Evolutionary conservation across 2,113 vertebrate genomes (phyloP).

Genomic region (Sigmodon hispidus): DNA sequence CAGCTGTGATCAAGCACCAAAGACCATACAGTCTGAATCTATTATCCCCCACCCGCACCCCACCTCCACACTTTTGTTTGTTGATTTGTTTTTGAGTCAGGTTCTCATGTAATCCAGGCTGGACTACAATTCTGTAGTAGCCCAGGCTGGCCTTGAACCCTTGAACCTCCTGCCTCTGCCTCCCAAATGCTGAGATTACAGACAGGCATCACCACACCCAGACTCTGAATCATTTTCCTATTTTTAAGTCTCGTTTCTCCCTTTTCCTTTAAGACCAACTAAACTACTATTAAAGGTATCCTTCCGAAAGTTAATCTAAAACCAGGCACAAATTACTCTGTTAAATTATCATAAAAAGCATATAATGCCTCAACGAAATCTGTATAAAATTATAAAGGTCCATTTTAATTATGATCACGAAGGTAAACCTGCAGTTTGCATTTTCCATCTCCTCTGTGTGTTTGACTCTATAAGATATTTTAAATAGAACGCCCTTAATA

Average conservation of each 20-base stretch:
- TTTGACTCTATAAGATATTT: neutral
- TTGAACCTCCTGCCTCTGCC: neutral
- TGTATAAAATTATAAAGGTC: neutral
- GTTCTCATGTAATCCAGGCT: neutral
- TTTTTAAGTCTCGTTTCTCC: neutral
- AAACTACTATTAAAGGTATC: neutral
- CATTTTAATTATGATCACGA: neutral
- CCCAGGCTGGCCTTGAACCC: neutral
- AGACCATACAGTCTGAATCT: neutral
- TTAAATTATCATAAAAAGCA: slow-evolving; percentile 24
- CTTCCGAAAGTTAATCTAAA: slow-evolving; percentile 1
- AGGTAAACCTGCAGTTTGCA: neutral
- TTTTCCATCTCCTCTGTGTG: neutral
- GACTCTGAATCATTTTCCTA: neutral
- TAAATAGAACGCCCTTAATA: neutral
- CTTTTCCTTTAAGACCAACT: slow-evolving; percentile 11
- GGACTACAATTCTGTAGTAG: neutral
- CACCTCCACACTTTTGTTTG: neutral
- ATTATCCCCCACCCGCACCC: no score
- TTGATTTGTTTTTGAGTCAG: neutral
- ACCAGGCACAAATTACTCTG: slow-evolving; percentile 14
- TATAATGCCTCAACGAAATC: neutral
- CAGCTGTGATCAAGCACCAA: slow-evolving; percentile 32
- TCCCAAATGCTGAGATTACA: neutral
- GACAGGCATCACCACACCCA: neutral